phyloP scores from a whole-genome alignment of 1,140 invertebrate species.

The Neodiprion virginianus region DNA sequence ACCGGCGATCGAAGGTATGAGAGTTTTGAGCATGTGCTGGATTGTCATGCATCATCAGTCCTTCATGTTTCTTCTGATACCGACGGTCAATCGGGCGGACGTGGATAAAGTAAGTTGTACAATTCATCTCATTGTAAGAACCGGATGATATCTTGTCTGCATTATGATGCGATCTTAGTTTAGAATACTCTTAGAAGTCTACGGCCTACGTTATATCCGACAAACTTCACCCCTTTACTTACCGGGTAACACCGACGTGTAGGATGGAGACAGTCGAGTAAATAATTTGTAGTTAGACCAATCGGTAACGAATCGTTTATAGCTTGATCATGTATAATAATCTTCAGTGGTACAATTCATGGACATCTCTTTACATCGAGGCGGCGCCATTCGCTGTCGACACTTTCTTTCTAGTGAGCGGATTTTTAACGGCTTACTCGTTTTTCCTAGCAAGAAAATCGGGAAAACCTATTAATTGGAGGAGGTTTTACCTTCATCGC shows the following conservation, averaged over 20 bases:
- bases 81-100: slow-evolving; percentile 30
- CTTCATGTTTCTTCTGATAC: slow-evolving; percentile 27
- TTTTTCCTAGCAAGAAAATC: slow-evolving; percentile 59
- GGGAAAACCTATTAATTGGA: slow-evolving; percentile 44
- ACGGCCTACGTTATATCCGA: too few species aligned
- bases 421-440: slow-evolving; percentile 66
- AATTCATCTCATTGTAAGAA: too few species aligned
- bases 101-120: slow-evolving; percentile 24
- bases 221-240: too few species aligned
- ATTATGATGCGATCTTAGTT: too few species aligned
- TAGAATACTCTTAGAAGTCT: too few species aligned
- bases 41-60: slow-evolving; percentile 53
- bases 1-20: slow-evolving; percentile 47
- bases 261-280: too few species aligned
- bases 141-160: too few species aligned
- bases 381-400: slow-evolving; percentile 59
- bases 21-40: slow-evolving; percentile 54
- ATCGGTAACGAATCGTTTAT: too few species aligned
- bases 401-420: slow-evolving; percentile 67
- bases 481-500: slow-evolving; percentile 49
- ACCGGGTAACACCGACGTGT: too few species aligned
- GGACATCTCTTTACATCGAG: slow-evolving; percentile 42
- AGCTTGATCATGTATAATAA: background rate
- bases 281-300: too few species aligned
- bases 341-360: slow-evolving; percentile 30